Evolutionary conservation across 1,140 invertebrate genomes (phyloP).

Genomic region (Bombyx mandarina): DNA sequence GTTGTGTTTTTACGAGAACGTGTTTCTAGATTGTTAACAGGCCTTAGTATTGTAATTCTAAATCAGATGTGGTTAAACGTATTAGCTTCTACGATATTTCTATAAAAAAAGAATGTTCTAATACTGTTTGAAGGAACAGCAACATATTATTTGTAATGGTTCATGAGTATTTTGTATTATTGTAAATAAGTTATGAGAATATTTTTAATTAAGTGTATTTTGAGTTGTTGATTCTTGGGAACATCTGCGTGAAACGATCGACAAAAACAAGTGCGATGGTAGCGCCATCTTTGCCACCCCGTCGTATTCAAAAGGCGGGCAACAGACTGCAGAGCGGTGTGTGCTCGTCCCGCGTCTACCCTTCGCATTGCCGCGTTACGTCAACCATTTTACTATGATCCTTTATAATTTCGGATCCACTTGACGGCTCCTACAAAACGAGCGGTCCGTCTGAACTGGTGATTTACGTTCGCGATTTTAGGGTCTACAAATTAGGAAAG

Average conservation of each 20-base stretch:
- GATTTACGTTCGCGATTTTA: constrained; percentile 38
- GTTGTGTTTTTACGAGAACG: too few species aligned
- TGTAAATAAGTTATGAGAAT: neutral
- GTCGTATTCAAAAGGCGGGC: constrained; percentile 30
- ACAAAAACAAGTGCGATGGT: constrained; percentile 16
- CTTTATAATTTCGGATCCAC: neutral
- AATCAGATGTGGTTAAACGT: too few species aligned
- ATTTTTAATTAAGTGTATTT: neutral
- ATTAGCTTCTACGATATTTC: too few species aligned
- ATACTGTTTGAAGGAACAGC: neutral
- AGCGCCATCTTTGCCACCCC: constrained; percentile 30
- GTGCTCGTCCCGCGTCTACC: constrained; percentile 38
- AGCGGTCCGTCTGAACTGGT: constrained; percentile 8
- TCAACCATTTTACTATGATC: neutral
- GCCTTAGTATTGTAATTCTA: too few species aligned
- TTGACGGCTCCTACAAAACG: neutral
- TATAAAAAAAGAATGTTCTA: neutral
- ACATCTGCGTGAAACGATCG: constrained; percentile 25
- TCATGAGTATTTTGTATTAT: neutral
- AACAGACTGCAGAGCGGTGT: constrained; percentile 20
- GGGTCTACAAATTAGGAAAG: constrained; percentile 62
- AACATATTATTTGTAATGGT: neutral
- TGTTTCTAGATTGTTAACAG: neutral
- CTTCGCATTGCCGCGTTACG: constrained; percentile 34
- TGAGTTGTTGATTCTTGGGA: neutral